These are phyloP conservation scores for Hydrozoanthus tunicans DNA, from an alignment of 64 coral and sea anemone genomes.

Conservation along the genomic window DNA sequence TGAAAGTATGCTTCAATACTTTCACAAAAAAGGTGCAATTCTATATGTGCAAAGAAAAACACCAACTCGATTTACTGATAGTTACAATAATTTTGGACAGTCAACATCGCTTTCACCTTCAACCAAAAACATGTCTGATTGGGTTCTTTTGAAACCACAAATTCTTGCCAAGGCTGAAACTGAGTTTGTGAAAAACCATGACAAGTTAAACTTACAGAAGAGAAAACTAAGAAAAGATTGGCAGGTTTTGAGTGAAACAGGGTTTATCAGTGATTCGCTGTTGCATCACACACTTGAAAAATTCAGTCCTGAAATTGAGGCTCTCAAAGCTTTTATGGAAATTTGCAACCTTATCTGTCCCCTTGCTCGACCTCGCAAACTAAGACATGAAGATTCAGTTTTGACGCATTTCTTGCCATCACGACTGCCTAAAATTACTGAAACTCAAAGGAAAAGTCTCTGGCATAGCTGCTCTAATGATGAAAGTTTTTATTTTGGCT, in stretches of 20 bases:
- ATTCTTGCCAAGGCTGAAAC: conserved; percentile 25
- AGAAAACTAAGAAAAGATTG: conserved; percentile 18
- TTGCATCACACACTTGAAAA: not conserved
- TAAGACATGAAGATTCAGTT: not conserved
- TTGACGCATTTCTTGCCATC: conserved; percentile 21
- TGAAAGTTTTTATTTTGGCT: not conserved
- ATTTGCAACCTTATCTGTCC: not conserved
- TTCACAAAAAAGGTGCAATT: conserved; percentile 25
- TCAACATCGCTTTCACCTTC: not conserved
- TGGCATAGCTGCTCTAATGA: conserved; percentile 4
- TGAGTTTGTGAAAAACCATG: conserved; percentile 24
- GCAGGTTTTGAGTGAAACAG: conserved; percentile 31
- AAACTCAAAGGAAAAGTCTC: not conserved
- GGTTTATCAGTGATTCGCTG: not conserved
- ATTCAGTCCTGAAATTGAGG: not conserved
- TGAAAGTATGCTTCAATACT: conserved; percentile 40
- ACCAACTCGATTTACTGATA: not conserved
- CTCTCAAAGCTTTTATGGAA: conserved; percentile 10
- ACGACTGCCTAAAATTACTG: not conserved
- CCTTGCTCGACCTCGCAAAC: not conserved
- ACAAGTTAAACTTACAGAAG: not conserved
- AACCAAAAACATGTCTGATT: not conserved
- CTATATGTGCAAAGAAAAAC: conserved; percentile 28
- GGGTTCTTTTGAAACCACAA: conserved; percentile 29
- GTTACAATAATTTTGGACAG: not conserved